phyloP scores from a whole-genome alignment of 2,113 vertebrate genomes.

The Stercorarius parasiticus region DNA sequence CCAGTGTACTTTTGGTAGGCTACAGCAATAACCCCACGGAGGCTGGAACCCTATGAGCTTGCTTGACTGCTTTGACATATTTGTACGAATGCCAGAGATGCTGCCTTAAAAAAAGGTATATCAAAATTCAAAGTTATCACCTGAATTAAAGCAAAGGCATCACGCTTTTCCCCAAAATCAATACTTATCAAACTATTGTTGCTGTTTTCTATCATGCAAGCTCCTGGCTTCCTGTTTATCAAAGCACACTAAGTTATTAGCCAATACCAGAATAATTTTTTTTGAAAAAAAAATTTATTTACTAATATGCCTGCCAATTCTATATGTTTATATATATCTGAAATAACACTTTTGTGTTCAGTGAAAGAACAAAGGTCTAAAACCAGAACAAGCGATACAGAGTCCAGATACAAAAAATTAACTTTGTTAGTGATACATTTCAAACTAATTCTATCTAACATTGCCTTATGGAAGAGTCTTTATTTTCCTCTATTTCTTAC shows the following conservation, averaged over 20 bases:
- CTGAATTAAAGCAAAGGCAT: neutral
- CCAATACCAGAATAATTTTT: neutral
- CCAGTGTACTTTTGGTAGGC: neutral
- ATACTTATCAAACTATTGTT: neutral
- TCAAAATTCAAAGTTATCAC: neutral
- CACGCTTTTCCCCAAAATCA: neutral
- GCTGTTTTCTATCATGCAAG: neutral
- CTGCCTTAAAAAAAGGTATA: neutral
- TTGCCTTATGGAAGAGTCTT: neutral
- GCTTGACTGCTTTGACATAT: neutral
- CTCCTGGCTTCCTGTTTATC: neutral
- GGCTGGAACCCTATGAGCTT: neutral
- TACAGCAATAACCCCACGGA: neutral
- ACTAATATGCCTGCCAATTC: neutral
- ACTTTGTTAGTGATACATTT: neutral
- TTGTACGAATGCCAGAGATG: neutral
- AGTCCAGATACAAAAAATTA: neutral
- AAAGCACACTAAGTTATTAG: neutral
- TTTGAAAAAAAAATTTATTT: neutral
- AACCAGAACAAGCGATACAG: neutral
- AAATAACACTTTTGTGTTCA: neutral
- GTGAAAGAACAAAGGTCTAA: neutral
- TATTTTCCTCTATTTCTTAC: neutral
- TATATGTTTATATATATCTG: neutral
- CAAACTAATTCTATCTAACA: neutral